Evolutionary conservation across 1,140 invertebrate species (phyloP).

Genomic region (Nymphalis io): DNA sequence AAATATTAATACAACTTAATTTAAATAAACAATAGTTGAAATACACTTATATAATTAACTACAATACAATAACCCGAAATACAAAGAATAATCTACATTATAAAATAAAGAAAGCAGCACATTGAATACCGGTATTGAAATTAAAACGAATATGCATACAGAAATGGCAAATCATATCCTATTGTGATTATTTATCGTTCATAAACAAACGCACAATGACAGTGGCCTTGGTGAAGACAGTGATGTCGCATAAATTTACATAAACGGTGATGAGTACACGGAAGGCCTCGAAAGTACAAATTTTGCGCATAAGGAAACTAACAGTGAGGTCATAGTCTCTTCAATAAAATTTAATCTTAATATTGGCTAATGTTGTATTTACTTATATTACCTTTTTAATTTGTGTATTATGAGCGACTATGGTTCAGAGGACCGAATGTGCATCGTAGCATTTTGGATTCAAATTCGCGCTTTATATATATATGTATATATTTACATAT

Average conservation of each 20-base stretch:
- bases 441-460: too few species aligned
- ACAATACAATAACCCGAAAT: not conserved
- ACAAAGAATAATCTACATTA: not conserved
- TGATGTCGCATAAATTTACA: constrained; percentile 28
- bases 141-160: constrained; percentile 4
- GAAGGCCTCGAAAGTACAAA: constrained; percentile 45
- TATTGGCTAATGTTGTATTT: not conserved
- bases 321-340: constrained; percentile 36
- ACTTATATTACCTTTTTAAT: not conserved
- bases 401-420: too few species aligned
- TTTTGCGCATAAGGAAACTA: constrained; percentile 49
- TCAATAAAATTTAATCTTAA: constrained; percentile 27
- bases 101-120: not conserved
- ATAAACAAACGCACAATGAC: constrained; percentile 18
- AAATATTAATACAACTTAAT: too few species aligned
- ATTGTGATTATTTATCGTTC: constrained; percentile 20
- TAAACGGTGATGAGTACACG: constrained; percentile 38
- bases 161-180: constrained; percentile 14
- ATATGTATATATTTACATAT: too few species aligned
- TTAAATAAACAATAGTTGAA: too few species aligned
- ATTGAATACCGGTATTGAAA: constrained; percentile 1
- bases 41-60: too few species aligned
- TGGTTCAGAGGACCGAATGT: too few species aligned
- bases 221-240: constrained; percentile 18
- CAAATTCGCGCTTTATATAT: too few species aligned